Evolutionary conservation across 2,888 invertebrate species (phyloP).

Genomic region (Heliconius ethilla): DNA sequence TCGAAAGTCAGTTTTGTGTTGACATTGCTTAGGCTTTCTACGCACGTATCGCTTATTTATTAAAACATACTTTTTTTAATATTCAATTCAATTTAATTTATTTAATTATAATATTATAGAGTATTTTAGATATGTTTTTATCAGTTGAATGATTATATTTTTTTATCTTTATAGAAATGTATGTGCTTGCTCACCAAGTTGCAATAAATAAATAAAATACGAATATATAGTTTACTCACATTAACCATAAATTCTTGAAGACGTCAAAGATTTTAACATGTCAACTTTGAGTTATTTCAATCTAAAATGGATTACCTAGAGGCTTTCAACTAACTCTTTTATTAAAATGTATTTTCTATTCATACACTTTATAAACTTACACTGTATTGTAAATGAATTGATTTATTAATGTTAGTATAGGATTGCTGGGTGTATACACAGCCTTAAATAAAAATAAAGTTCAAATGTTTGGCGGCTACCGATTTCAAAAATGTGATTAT

Average conservation of each 20-base stretch:
- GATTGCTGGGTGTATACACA: conserved; percentile 45
- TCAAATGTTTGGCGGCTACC: conserved; percentile 61
- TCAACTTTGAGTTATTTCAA: not conserved
- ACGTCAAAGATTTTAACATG: no score
- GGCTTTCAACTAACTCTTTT: no score
- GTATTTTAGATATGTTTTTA: no score
- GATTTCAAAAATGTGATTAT: conserved; percentile 50
- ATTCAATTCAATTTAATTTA: not conserved
- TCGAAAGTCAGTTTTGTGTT: conserved; percentile 68
- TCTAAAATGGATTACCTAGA: not conserved
- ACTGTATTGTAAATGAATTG: not conserved
- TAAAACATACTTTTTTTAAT: not conserved
- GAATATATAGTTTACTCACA: not conserved
- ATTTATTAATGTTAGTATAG: not conserved
- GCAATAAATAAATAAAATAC: not conserved
- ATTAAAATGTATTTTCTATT: not conserved
- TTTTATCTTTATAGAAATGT: not conserved
- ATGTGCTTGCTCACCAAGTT: not conserved
- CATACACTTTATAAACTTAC: not conserved
- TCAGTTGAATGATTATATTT: not conserved
- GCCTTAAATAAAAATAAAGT: conserved; percentile 58
- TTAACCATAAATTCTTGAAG: not conserved
- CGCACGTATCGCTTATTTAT: not conserved
- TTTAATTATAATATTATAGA: not conserved
- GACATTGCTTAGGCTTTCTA: conserved; percentile 55